Conservation (phyloP, 2,113 vertebrate species). For the Plecturocebus donacophilus region DNA sequence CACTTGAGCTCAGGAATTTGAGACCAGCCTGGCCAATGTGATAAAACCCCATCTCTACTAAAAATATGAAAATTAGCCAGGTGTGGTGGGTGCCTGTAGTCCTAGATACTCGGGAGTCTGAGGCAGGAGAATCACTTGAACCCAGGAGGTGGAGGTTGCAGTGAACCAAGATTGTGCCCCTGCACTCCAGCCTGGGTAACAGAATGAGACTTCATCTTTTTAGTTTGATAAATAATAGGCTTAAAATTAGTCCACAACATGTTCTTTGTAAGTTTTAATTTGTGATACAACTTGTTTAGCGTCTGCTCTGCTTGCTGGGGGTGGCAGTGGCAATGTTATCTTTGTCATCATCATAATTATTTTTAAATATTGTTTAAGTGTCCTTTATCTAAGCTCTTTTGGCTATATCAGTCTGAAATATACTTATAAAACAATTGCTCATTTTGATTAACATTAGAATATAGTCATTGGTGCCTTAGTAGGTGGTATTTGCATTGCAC, state of each 20-base stretch:
- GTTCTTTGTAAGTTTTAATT: neutral
- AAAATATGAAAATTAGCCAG: too few species aligned
- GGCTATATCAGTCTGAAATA: neutral
- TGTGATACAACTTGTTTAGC: neutral
- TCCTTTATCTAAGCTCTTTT: neutral
- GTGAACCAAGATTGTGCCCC: too few species aligned
- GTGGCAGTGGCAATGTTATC: neutral
- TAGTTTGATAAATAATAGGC: neutral
- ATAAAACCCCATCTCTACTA: too few species aligned
- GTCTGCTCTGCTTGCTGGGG: neutral
- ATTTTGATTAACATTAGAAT: neutral
- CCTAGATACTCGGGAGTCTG: too few species aligned
- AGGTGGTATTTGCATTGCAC: neutral
- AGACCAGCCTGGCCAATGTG: too few species aligned
- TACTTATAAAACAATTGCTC: neutral
- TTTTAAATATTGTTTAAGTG: neutral
- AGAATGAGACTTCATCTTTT: neutral
- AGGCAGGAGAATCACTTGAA: too few species aligned
- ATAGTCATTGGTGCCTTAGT: neutral
- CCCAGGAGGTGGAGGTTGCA: too few species aligned
- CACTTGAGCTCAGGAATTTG: too few species aligned
- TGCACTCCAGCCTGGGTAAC: too few species aligned
- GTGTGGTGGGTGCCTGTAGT: too few species aligned
- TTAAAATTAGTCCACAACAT: neutral
- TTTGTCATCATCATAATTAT: neutral